A percentile compares a stretch with the other conserved stretches of the same genome.
phyloP scores from a whole-genome alignment of 1,140 invertebrate species.

The Scaptomyza pallida region DNA sequence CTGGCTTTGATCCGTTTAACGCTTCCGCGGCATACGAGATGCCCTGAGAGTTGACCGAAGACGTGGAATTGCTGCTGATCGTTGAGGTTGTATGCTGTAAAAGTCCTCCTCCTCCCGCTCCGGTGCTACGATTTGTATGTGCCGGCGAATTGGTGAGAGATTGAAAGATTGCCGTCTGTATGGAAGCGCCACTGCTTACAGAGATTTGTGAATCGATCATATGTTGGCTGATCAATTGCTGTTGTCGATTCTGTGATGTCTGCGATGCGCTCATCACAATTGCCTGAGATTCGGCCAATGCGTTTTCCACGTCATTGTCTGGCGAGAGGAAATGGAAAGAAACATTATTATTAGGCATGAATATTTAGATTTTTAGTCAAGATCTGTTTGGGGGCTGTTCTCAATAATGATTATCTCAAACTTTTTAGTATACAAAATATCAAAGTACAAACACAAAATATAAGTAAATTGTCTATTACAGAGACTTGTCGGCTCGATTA shows the following conservation, averaged over 20 bases:
- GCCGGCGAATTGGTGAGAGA: slow-evolving; percentile 61
- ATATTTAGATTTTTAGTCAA: too few relatives aligned
- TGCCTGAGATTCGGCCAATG: slow-evolving; percentile 59
- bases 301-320: slow-evolving; percentile 70
- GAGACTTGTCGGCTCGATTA: too few relatives aligned
- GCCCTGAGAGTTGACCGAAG: slow-evolving; percentile 53
- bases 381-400: too few relatives aligned
- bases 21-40: slow-evolving; percentile 63
- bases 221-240: slow-evolving; percentile 64
- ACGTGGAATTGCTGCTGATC: slow-evolving; percentile 57
- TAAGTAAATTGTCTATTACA: too few relatives aligned
- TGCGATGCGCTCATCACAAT: slow-evolving; percentile 59
- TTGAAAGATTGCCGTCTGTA: slow-evolving; percentile 75
- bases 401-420: not conserved
- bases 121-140: slow-evolving; percentile 41
- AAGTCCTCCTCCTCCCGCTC: not conserved
- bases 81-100: slow-evolving; percentile 54
- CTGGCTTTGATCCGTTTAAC: slow-evolving; percentile 23
- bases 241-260: slow-evolving; percentile 49
- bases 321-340: not conserved
- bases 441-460: too few relatives aligned
- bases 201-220: slow-evolving; percentile 79
- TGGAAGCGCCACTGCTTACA: slow-evolving; percentile 70
- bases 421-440: not conserved
- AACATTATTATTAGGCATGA: too few relatives aligned